Percentiles rank a stretch among this genome's conserved stretches.
Conservation (phyloP, 2,113 vertebrate genomes). For the Semicossyphus pulcher region DNA sequence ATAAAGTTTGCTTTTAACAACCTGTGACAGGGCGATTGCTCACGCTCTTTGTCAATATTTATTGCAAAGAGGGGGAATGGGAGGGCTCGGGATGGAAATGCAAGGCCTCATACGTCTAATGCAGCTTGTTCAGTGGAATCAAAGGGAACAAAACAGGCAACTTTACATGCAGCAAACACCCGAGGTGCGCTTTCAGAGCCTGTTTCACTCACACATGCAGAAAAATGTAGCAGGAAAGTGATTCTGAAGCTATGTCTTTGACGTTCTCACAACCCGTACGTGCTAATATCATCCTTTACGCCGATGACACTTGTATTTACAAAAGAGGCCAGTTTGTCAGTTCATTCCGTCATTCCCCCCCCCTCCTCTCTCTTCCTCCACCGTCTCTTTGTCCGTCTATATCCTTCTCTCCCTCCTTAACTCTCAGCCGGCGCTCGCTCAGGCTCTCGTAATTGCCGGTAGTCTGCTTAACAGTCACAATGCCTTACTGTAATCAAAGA, state of each 20-base stretch:
- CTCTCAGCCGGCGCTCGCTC: conserved; percentile 35
- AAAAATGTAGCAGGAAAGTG: neutral
- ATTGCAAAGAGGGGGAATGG: conserved; percentile 41
- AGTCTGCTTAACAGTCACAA: conserved; percentile 74
- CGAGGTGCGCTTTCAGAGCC: conserved; percentile 8
- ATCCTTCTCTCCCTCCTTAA: conserved; percentile 37
- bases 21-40: conserved; percentile 63
- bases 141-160: conserved; percentile 55
- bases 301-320: conserved; percentile 25
- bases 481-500: conserved; percentile 78
- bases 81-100: conserved; percentile 43
- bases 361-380: conserved; percentile 19
- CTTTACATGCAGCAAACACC: conserved; percentile 50
- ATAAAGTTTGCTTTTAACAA: conserved; percentile 76
- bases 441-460: conserved; percentile 57
- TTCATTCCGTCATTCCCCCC: conserved; percentile 2
- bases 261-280: neutral
- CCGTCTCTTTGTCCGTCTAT: conserved; percentile 39
- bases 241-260: conserved; percentile 9
- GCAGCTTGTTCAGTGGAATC: conserved; percentile 48
- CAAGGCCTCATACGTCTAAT: conserved; percentile 27
- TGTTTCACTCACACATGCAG: conserved; percentile 5
- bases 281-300: conserved; percentile 17
- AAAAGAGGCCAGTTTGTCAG: neutral
- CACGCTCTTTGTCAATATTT: conserved; percentile 73